Evolutionary conservation across 1,140 invertebrate genomes (phyloP).

Genomic region (Drosophila suzukii): DNA sequence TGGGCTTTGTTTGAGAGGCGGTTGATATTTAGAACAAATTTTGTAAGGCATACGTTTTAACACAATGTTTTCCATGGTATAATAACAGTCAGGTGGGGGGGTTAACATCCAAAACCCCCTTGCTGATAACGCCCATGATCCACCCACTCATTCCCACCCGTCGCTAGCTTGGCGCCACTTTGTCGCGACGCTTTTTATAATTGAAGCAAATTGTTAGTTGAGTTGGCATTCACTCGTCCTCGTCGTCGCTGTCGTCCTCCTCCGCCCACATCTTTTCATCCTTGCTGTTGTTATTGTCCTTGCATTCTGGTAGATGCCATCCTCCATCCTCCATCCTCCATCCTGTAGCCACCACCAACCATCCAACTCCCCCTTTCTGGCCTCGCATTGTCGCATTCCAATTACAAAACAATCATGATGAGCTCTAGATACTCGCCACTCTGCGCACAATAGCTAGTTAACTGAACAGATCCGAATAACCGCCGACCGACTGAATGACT

Average conservation of each 20-base stretch:
- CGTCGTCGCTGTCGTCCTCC: neutral
- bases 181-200: slow-evolving; percentile 83
- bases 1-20: too few relatives aligned
- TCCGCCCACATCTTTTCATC: slow-evolving; percentile 5
- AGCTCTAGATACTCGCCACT: slow-evolving; percentile 68
- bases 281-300: slow-evolving; percentile 44
- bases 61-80: too few relatives aligned
- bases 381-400: slow-evolving; percentile 71
- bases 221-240: slow-evolving; percentile 71
- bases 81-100: too few relatives aligned
- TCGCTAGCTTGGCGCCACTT: slow-evolving; percentile 72
- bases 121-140: neutral
- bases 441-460: slow-evolving; percentile 54
- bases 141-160: slow-evolving; percentile 34
- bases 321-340: slow-evolving; percentile 32
- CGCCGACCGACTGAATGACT: slow-evolving; percentile 1
- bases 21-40: too few relatives aligned
- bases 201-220: slow-evolving; percentile 82
- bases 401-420: slow-evolving; percentile 82
- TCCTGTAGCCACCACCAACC: neutral
- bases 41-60: too few relatives aligned
- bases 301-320: slow-evolving; percentile 62
- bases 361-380: slow-evolving; percentile 13
- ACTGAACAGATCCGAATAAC: slow-evolving; percentile 20
- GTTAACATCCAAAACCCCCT: too few relatives aligned